Percentiles rank a stretch among this genome's conserved stretches.
phyloP scores from a whole-genome alignment of 2,888 invertebrate genomes.

The Noctua janthina region DNA sequence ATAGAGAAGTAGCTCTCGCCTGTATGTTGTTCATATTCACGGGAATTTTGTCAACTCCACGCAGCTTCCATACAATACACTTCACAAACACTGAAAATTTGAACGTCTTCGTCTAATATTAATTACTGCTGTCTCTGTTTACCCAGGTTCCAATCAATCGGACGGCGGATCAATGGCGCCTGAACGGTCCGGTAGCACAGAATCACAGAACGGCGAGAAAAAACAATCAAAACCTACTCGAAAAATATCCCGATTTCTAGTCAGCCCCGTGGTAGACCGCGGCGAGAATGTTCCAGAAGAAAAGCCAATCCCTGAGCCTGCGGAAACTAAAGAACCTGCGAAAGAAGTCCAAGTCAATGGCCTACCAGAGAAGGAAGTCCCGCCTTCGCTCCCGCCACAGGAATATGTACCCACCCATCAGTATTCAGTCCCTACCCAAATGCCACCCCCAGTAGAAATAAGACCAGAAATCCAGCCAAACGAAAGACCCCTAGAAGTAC shows the following conservation, averaged over 20 bases:
- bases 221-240: constrained; percentile 90
- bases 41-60: neutral
- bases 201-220: constrained; percentile 83
- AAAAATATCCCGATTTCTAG: constrained; percentile 95
- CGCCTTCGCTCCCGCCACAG: constrained; percentile 58
- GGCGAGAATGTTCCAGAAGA: constrained; percentile 78
- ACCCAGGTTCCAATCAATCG: constrained; percentile 86
- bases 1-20: neutral
- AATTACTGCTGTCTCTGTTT: too few species aligned
- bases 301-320: constrained; percentile 62
- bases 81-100: neutral
- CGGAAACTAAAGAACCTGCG: constrained; percentile 57
- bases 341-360: constrained; percentile 74
- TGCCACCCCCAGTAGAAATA: constrained; percentile 67
- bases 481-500: constrained; percentile 58
- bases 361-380: constrained; percentile 71
- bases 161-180: constrained; percentile 84
- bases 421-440: constrained; percentile 76
- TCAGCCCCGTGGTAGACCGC: constrained; percentile 94
- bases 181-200: constrained; percentile 83
- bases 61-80: neutral
- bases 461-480: constrained; percentile 62
- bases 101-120: too few species aligned
- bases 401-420: constrained; percentile 81
- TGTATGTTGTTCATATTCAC: neutral